Conservation (phyloP, 2,888 invertebrate genomes). For the Xanthia togata region DNA sequence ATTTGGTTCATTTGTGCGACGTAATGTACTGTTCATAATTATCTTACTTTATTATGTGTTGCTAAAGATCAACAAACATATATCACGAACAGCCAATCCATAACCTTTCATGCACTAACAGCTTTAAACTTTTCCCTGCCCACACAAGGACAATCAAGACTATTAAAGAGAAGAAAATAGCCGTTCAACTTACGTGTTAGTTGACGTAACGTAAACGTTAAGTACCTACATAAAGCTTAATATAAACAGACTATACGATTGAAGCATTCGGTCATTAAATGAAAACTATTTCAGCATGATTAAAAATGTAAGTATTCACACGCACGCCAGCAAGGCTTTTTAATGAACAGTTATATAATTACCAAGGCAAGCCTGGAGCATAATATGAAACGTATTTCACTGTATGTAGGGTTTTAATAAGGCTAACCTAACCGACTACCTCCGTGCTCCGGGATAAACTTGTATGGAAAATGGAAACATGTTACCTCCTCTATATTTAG, state of each 20-base stretch:
- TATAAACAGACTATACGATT: not conserved
- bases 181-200: not conserved
- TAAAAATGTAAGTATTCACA: not conserved
- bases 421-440: not conserved
- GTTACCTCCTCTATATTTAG: not conserved
- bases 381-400: not conserved
- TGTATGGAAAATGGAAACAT: constrained; percentile 11
- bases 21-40: not conserved
- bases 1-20: not conserved
- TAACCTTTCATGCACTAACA: constrained; percentile 5
- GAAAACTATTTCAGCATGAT: not conserved
- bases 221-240: no score
- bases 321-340: not conserved
- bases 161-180: no score
- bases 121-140: not conserved
- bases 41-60: not conserved
- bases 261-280: not conserved
- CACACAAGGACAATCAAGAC: not conserved
- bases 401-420: not conserved
- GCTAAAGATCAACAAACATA: not conserved
- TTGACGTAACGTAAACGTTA: not conserved
- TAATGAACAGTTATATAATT: not conserved
- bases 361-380: not conserved
- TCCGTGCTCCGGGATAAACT: not conserved
- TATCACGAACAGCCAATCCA: constrained; percentile 9